A percentile compares a stretch with the other conserved stretches of the same genome.
These are phyloP conservation scores for Drosophila pullipes DNA, from an alignment of 2,888 invertebrate genomes.

Conservation along the genomic window DNA sequence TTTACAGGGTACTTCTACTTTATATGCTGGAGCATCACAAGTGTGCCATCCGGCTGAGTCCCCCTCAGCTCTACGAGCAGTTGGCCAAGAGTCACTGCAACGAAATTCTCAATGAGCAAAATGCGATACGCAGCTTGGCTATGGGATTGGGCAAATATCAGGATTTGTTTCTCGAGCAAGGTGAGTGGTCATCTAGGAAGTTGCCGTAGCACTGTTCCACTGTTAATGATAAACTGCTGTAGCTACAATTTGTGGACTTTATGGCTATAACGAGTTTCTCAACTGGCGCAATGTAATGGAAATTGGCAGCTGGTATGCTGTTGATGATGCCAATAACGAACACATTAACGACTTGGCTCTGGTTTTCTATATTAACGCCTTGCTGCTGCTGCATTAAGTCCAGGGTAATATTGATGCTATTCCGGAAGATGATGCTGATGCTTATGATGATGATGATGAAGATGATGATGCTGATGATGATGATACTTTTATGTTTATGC, in stretches of 20 bases:
- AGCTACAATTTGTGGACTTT: slow-evolving; percentile 80
- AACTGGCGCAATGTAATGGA: slow-evolving; percentile 80
- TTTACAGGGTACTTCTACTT: slow-evolving; percentile 73
- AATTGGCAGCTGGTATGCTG: slow-evolving; percentile 66
- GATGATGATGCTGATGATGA: slow-evolving; percentile 20
- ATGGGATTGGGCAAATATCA: slow-evolving; percentile 78
- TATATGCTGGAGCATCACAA: slow-evolving; percentile 80
- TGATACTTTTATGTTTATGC: not conserved
- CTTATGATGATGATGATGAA: slow-evolving; percentile 13
- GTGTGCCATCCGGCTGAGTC: slow-evolving; percentile 70
- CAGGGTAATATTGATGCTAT: slow-evolving; percentile 5
- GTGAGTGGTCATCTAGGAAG: slow-evolving; percentile 45
- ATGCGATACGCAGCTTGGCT: slow-evolving; percentile 76
- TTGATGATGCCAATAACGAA: slow-evolving; percentile 40
- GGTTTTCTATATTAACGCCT: slow-evolving; percentile 78
- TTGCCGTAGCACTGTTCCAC: not conserved
- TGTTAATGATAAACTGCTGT: slow-evolving; percentile 28
- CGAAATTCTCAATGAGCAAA: slow-evolving; percentile 78
- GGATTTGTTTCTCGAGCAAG: slow-evolving; percentile 83
- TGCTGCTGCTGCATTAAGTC: slow-evolving; percentile 73
- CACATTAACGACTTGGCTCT: slow-evolving; percentile 78
- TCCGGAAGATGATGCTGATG: slow-evolving; percentile 29
- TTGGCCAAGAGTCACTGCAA: slow-evolving; percentile 72
- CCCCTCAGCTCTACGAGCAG: slow-evolving; percentile 65
- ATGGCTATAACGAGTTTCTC: slow-evolving; percentile 80